Evolutionary conservation across 2,888 invertebrate species (phyloP), one percentile per base, ranked within the genome.

Genomic region (Sinohyriopsis cumingii): DNA sequence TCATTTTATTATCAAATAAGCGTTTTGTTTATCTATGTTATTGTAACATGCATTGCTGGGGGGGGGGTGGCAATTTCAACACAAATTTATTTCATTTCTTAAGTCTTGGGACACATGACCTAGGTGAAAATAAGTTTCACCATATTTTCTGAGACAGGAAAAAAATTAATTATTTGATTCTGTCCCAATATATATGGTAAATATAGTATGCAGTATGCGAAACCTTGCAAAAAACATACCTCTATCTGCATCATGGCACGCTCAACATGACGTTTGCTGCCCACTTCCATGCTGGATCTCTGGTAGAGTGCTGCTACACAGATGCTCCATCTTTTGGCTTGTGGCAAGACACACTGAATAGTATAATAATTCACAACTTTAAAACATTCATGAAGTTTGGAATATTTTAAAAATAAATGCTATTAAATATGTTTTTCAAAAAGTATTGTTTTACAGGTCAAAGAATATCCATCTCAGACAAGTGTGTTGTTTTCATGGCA

Each of bases 171-270:
- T 25, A 55, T 22, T 18, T 28, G 15, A 28, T 63, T 7, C 2
- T 24, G 22, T 24, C 54, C 25, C 9, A 6, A 63, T 24, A 54
- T 19, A 7, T 55, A 12, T n/a, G 19, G 28, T 6, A 53, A n/a
- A 54, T 18, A 63, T 15, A 9, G 22, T 45, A 19, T 15, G 19
- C 22, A 53, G 54, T 28, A 28, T 28, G 33, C 33, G 24, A 53
- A 18, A 63, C 18, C 18, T 55, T 20, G 6, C 25, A n/a, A 20
- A 24, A 22, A 18, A 67, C 65, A 57, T 73, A 94, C 93, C 90
- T 97, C 95, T 77, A 95, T 93, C 90, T 98, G 98, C 86, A 93
- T 92, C 92, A 98, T 93, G 28, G 97, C 94, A 57, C 98, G 92
- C 87, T 98, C 97, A 20, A 97, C 94, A 0, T 95, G 95, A 68